Base-by-base conservation (phyloP, 2,888 invertebrate species). In the Nomada hirtipes region DNA sequence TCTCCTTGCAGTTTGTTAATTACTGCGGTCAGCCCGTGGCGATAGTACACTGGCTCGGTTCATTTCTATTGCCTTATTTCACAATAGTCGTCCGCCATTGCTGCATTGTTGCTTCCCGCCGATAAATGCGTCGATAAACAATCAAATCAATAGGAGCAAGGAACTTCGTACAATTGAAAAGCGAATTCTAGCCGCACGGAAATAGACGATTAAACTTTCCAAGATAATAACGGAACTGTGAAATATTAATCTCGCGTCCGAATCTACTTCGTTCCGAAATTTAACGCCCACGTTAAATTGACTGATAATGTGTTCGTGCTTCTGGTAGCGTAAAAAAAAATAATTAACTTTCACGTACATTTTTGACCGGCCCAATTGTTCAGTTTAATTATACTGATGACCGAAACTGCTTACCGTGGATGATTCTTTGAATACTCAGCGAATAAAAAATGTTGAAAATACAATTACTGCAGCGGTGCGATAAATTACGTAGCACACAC, bases 1-100 rank as follows among this genome's bases (percentile, higher is more conserved):
- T 55, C 65, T 57, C 36, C 64, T 70, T 42, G 57, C 69, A 59
- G 64, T 72, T 77, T 77, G 69, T 69, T 70, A 77, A 76, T 74
- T 67, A 67, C 67, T 13, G 53, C 20, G 77, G 67, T 73, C 77
- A 55, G 57, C 50, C 10, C 42, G 53, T 44, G 53, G 36, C 55
- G 13, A 7, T 15, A 53, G 13, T 11, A 18, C 61, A 59, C 47
- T 23, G 57, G 26, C 64, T 26, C 23, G 26, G 4, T 63, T 63
- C 75, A 68, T 59, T 55, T n/a, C 76, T 29, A 70, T 55, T 36
- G 71, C 63, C 63, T 76, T 71, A 71, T 76, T 71, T 52, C 64
- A 20, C 55, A 36, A 36, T 15, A 10, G 36, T 18, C 57, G 0
- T 23, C 2, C 69, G 26, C 60, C 53, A 53, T 60, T 64, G 15